Evolutionary conservation across 2,888 invertebrate species (phyloP), one percentile per base, ranked within the genome.

Genomic region (Nomada fabriciana): DNA sequence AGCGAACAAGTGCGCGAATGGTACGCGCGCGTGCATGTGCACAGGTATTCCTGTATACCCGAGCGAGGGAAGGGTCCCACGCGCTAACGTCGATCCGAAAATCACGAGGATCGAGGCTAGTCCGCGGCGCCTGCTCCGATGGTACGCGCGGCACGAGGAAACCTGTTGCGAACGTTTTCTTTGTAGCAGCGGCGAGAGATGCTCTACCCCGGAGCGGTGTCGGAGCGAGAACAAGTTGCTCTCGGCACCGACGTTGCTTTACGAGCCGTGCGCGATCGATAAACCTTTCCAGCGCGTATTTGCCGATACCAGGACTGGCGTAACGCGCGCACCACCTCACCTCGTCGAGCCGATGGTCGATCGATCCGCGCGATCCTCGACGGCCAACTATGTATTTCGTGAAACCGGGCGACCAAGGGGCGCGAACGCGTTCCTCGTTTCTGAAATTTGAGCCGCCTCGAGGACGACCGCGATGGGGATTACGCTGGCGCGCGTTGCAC

Each of bases 211-310:
- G 82, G 73, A 86, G 84, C 81, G 81, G 57, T 60, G 79, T 73
- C 73, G 73, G 73, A 78, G 59, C 77, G 77, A 76, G 84, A 84
- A 86, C 86, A 77, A 83, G 86, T 81, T 80, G 76, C 86, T 72
- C 80, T 76, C 78, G 80, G 79, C 83, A 74, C 70, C 76, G 86
- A 73, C 61, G 79, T 18, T 76, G 75, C 81, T 83, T 80, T 83
- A 86, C 81, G 86, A 86, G 83, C 63, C 47, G 77, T 36, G 43
- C 60, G 76, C 74, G 52, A 79, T 85, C 76, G 77, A 64, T 83
- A 73, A 52, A 52, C 73, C 63, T 68, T 69, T 74, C 61, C 55
- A 43, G 43, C 67, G 75, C 55, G 74, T 43, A 63, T 36, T 77
- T 50, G 71, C 71, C 52, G 83, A 60, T 76, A 70, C 52, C 69